Percentiles rank a stretch among this genome's conserved stretches.
phyloP scores from a whole-genome alignment of 1,140 invertebrate genomes.

The Brachionus angularis region DNA sequence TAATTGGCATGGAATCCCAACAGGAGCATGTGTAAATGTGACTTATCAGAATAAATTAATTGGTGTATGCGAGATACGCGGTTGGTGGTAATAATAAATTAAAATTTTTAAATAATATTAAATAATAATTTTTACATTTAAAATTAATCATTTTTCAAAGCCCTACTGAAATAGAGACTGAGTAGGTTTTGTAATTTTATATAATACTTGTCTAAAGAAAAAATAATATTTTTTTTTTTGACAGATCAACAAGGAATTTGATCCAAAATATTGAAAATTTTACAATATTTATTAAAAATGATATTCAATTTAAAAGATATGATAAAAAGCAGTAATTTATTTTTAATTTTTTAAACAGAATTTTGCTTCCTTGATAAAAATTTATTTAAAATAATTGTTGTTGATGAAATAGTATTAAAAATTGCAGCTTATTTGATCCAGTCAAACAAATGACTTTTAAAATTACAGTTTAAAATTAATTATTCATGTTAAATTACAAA shows the following conservation, averaged over 20 bases:
- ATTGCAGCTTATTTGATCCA: too few relatives aligned
- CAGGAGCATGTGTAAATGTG: conserved; percentile 57
- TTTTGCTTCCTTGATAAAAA: too few relatives aligned
- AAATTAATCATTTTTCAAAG: too few relatives aligned
- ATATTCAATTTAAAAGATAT: conserved; percentile 45
- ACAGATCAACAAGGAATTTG: conserved; percentile 23
- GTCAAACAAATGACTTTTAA: too few relatives aligned
- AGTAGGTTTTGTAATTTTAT: neutral
- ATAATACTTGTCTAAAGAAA: neutral
- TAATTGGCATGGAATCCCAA: conserved; percentile 53
- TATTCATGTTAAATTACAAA: too few relatives aligned
- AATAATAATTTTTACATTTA: too few relatives aligned
- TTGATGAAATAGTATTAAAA: too few relatives aligned
- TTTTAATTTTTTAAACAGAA: neutral
- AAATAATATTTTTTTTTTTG: neutral
- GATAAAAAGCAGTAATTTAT: conserved; percentile 36
- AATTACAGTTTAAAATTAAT: too few relatives aligned
- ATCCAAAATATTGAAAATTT: conserved; percentile 44
- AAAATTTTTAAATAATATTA: too few relatives aligned
- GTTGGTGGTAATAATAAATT: too few relatives aligned
- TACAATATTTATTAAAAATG: conserved; percentile 45
- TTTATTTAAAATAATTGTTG: too few relatives aligned
- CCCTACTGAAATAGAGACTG: conserved; percentile 51
- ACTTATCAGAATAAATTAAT: conserved; percentile 34
- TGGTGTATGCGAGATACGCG: conserved; percentile 59